Base-by-base conservation (phyloP, 2,113 vertebrate genomes). In the Turdus rufiventris region DNA sequence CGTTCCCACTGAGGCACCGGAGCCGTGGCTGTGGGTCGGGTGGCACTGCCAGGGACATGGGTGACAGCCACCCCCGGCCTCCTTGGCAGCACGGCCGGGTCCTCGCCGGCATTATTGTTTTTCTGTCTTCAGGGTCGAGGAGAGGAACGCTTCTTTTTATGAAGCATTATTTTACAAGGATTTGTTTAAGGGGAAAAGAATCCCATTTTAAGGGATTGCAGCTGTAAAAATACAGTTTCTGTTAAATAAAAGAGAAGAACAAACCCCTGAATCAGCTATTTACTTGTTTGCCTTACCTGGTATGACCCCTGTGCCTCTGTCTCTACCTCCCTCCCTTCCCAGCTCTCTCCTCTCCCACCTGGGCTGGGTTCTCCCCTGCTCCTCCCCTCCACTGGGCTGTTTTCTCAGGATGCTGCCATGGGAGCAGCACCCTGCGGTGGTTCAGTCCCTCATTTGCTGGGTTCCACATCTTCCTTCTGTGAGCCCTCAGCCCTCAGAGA, bases 161-260 rank as follows among this genome's bases (percentile, higher is more conserved):
- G 95, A 95, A 97, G 97, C 88, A 63, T 94, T 94, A 86, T 98
- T 98, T 97, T 96, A 97, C 66, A 74, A 96, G 95, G 97, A 96
- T 98, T 97, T 97, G 96, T 97, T 97, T 91, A 83, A 96, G 97
- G 96, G 96, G 93, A 88, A 94, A 95, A 89, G 73, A 96, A 97
- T 97, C 97, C 96, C 91, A n/a, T 85, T 84, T 84, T 97, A 98
- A 98, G 92, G 96, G 94, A 92, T 96, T 97, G 95, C 97, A 98
- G 98, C 98, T 98, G 98, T 98, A 93, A 97, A 98, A 98, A 98
- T 97, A 98, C 80, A 8, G 62, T 70, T 96, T 95, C 96, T 95
- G 88, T 92, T 96, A 91, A 71, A 93, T 95, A 95, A 82, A 88
- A 94, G 94, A 80, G 87, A 77, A 87, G 94, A 85, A 40, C 88